phyloP scores from a whole-genome alignment of 2,113 vertebrate genomes.

The Lasiurus cinereus region DNA sequence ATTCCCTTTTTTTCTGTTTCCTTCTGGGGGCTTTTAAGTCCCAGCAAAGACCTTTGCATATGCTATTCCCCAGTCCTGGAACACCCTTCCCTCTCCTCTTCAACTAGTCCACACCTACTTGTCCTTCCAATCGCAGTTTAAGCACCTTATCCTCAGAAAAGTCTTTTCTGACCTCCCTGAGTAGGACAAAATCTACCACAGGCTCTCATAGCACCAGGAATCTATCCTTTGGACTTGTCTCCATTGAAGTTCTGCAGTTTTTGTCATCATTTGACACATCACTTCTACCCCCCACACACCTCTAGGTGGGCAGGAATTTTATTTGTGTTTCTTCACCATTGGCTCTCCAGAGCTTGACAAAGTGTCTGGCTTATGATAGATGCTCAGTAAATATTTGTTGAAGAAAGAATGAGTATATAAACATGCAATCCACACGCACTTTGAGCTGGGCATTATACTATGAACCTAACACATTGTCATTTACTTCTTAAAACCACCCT shows the following conservation, averaged over 20 bases:
- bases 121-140: background rate
- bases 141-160: background rate
- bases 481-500: background rate
- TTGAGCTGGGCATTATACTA: background rate
- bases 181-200: background rate
- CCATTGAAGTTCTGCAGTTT: background rate
- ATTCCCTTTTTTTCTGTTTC: background rate
- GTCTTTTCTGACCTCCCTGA: background rate
- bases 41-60: background rate
- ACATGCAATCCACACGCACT: background rate
- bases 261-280: background rate
- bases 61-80: background rate
- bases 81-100: background rate
- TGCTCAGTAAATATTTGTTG: conserved; percentile 32
- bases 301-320: background rate
- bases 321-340: background rate
- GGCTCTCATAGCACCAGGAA: background rate
- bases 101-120: background rate
- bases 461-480: background rate
- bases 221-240: background rate
- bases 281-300: background rate
- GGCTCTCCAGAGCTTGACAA: background rate
- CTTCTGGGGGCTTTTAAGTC: background rate
- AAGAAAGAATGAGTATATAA: background rate
- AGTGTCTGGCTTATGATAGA: background rate